Conservation (phyloP, 2,113 vertebrate genomes). For the Lipotes vexillifer region DNA sequence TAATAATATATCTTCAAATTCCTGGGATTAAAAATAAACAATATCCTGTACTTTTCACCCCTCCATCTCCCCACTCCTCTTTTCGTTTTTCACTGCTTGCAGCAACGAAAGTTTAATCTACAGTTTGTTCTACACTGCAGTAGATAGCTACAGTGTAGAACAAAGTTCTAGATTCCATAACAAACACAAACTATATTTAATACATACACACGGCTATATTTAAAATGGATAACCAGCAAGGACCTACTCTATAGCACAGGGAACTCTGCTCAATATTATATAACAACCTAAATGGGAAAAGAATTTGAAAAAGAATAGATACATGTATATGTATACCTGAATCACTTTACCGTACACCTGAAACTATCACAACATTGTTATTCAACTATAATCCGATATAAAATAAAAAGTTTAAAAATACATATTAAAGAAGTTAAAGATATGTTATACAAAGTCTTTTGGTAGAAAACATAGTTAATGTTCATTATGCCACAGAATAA, state of each 20-base stretch:
- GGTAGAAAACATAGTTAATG: not conserved
- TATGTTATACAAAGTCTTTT: not conserved
- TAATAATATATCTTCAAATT: not conserved
- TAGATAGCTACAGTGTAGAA: not conserved
- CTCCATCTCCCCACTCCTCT: fast-evolving
- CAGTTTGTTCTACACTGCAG: not conserved
- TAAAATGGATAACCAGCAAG: too few species aligned
- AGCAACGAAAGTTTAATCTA: not conserved
- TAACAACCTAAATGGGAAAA: too few species aligned
- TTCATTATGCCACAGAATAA: not conserved
- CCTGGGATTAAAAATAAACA: not conserved
- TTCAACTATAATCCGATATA: too few species aligned
- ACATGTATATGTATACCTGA: too few species aligned
- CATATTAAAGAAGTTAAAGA: not conserved
- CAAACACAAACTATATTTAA: not conserved
- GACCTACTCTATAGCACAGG: too few species aligned
- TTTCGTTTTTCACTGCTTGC: not conserved
- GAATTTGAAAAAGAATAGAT: too few species aligned
- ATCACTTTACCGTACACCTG: too few species aligned
- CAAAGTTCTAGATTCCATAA: not conserved
- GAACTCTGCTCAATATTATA: too few species aligned
- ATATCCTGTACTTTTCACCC: not conserved
- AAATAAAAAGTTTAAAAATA: too few species aligned
- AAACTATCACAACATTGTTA: too few species aligned
- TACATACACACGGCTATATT: too few species aligned